phyloP scores from a whole-genome alignment of 2,113 vertebrate species.

The Charina bottae region DNA sequence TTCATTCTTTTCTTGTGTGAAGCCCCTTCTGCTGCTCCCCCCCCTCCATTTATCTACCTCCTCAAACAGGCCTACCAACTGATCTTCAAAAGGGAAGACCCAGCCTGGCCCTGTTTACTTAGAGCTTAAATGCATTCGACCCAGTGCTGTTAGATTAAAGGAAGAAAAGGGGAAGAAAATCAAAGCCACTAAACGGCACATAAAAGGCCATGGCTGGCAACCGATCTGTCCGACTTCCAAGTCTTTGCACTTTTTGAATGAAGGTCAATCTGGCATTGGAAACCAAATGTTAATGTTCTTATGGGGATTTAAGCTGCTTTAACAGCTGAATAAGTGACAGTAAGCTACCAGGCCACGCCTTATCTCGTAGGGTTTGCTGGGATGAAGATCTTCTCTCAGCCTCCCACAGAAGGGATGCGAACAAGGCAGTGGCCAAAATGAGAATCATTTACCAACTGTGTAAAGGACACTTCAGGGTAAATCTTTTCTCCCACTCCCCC shows the following conservation, averaged over 20 bases:
- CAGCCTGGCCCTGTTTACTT: slow-evolving; percentile 81
- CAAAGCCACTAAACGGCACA: slow-evolving; percentile 83
- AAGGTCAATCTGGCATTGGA: slow-evolving; percentile 83
- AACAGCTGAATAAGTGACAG: slow-evolving; percentile 85
- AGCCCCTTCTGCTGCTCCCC: slow-evolving; percentile 71
- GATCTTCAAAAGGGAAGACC: slow-evolving; percentile 76
- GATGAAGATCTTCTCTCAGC: background rate
- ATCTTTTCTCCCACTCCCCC: background rate
- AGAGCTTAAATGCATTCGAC: slow-evolving; percentile 84
- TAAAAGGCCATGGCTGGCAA: slow-evolving; percentile 82
- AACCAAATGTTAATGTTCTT: slow-evolving; percentile 87
- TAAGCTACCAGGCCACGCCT: slow-evolving; percentile 73
- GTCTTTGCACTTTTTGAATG: slow-evolving; percentile 84
- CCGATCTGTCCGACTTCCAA: slow-evolving; percentile 85
- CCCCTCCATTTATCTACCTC: slow-evolving; percentile 37
- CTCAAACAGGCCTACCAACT: slow-evolving; percentile 53
- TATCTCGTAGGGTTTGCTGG: slow-evolving; percentile 39
- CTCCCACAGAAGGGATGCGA: background rate
- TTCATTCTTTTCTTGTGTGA: slow-evolving; percentile 66
- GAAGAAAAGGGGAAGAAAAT: slow-evolving; percentile 82
- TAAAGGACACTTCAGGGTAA: slow-evolving; percentile 26
- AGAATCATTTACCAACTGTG: background rate
- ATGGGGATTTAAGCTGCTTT: slow-evolving; percentile 84
- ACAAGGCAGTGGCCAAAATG: background rate
- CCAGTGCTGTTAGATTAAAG: slow-evolving; percentile 85